Conservation (phyloP, 2,888 invertebrate genomes). For the Callinectes sapidus region DNA sequence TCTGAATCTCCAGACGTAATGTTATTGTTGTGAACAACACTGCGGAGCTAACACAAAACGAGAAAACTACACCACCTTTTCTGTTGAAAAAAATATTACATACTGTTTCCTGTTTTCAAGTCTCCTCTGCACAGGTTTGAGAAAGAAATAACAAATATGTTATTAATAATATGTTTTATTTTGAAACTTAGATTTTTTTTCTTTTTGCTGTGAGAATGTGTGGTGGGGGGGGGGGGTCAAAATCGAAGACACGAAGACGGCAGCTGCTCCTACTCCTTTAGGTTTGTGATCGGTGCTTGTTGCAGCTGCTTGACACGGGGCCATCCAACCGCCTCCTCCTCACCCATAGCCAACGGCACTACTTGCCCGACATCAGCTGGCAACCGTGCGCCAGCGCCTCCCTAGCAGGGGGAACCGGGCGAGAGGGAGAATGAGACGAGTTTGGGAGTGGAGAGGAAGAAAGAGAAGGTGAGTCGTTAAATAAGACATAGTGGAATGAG, state of each 20-base stretch:
- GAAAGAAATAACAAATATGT: not conserved
- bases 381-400: slow-evolving; percentile 14
- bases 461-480: slow-evolving; percentile 21
- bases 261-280: slow-evolving; percentile 3
- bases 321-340: slow-evolving; percentile 32
- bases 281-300: slow-evolving; percentile 20
- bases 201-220: too few species aligned
- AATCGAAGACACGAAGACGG: not conserved
- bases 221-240: too few species aligned
- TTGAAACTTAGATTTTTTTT: not conserved
- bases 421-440: not conserved
- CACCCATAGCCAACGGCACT: slow-evolving; percentile 50
- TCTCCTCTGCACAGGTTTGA: not conserved
- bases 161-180: not conserved
- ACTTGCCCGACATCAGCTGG: slow-evolving; percentile 48
- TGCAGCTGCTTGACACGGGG: slow-evolving; percentile 49
- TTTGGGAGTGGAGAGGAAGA: slow-evolving; percentile 23
- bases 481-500: slow-evolving; percentile 6
- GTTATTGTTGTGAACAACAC: not conserved
- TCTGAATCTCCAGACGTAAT: not conserved
- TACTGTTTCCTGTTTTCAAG: not conserved
- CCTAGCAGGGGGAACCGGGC: not conserved
- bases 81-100: not conserved
- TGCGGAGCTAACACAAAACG: not conserved
- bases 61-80: not conserved